Evolutionary conservation across 2,113 vertebrate genomes (phyloP).

Genomic region (Fulica atra): DNA sequence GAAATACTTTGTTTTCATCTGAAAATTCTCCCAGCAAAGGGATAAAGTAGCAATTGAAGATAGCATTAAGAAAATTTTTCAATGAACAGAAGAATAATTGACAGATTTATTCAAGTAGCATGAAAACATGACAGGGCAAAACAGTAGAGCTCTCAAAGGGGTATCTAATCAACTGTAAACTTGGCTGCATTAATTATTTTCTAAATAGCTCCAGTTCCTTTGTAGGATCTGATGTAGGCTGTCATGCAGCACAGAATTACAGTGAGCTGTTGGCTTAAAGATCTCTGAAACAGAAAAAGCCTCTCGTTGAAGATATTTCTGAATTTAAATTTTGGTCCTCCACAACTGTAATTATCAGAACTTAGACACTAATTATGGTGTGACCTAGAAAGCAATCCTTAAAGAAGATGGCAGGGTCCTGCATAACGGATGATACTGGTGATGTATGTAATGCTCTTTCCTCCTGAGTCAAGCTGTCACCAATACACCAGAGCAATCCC

Average conservation of each 20-base stretch:
- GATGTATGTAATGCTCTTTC: background rate
- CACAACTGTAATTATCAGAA: background rate
- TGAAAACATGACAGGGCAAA: constrained; percentile 3
- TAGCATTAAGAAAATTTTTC: background rate
- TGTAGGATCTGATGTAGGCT: background rate
- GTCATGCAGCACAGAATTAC: background rate
- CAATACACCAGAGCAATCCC: background rate
- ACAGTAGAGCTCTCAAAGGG: background rate
- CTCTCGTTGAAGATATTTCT: background rate
- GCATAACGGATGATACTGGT: background rate
- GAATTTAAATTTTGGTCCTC: background rate
- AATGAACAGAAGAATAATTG: constrained; percentile 21
- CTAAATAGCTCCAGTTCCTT: constrained; percentile 8
- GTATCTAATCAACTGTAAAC: constrained; percentile 21
- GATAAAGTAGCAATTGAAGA: background rate
- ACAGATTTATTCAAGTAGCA: constrained; percentile 18
- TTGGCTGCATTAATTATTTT: constrained; percentile 20
- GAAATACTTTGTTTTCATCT: background rate
- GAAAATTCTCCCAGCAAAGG: background rate
- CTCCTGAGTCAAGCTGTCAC: background rate
- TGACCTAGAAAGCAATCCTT: background rate
- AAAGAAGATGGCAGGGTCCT: background rate
- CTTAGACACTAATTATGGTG: background rate
- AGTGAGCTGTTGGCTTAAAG: background rate
- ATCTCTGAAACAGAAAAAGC: background rate